Evolutionary conservation across 2,797 vertebrate genomes (phyloP).

Genomic region (Adrianichthys oophorus): DNA sequence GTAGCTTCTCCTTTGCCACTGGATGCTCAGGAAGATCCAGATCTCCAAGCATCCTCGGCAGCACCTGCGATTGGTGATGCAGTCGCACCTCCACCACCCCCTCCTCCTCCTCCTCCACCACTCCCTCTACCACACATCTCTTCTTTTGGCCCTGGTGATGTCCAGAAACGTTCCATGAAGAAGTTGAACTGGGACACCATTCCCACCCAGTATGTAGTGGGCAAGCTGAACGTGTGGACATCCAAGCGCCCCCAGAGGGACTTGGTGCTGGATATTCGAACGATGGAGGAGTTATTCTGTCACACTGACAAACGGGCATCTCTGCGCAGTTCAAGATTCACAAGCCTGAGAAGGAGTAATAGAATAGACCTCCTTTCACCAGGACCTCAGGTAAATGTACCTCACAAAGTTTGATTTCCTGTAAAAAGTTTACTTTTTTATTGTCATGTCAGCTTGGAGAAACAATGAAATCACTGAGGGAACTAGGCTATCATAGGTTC

Average conservation of each 20-base stretch:
- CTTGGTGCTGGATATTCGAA: slow-evolving; percentile 74
- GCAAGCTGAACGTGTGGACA: slow-evolving; percentile 81
- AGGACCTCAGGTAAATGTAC: slow-evolving; percentile 53
- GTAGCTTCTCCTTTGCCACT: background rate
- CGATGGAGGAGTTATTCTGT: slow-evolving; percentile 85
- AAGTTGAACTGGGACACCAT: slow-evolving; percentile 85
- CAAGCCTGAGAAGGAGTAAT: slow-evolving; percentile 42
- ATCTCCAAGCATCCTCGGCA: slow-evolving; percentile 10
- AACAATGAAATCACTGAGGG: slow-evolving; percentile 5
- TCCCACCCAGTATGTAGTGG: slow-evolving; percentile 78
- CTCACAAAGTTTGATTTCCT: background rate
- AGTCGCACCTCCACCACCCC: slow-evolving; percentile 9
- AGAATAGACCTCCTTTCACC: slow-evolving; percentile 37
- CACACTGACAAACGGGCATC: slow-evolving; percentile 61
- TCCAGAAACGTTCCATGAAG: slow-evolving; percentile 77
- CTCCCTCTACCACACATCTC: slow-evolving; percentile 5
- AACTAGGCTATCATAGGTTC: slow-evolving; percentile 43
- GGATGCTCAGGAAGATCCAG: slow-evolving; percentile 22
- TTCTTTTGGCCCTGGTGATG: slow-evolving; percentile 35
- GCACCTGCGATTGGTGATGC: slow-evolving; percentile 8
- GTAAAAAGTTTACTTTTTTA: background rate
- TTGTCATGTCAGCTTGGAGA: background rate
- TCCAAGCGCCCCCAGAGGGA: slow-evolving; percentile 63
- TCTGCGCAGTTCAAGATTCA: slow-evolving; percentile 18
- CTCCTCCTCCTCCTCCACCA: fast-evolving